phyloP scores from a whole-genome alignment of 2,797 vertebrate species.

The Pachyuromys duprasi region DNA sequence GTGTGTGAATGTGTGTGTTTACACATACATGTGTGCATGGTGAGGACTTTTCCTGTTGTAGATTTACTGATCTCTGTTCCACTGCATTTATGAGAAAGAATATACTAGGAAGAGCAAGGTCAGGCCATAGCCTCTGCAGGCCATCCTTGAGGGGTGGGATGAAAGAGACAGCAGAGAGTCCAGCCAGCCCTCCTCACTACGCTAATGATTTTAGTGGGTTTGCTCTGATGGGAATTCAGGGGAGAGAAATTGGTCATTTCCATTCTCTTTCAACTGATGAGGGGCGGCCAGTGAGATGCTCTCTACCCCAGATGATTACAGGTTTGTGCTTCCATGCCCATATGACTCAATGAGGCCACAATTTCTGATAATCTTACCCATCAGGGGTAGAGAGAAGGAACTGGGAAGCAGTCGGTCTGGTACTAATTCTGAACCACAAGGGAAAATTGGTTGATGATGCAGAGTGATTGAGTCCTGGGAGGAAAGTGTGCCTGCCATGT shows the following conservation, averaged over 20 bases:
- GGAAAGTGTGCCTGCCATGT: background rate
- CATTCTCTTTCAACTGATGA: constrained; percentile 64
- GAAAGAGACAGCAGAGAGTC: background rate
- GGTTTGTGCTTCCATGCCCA: constrained; percentile 33
- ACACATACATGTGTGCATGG: fast-evolving
- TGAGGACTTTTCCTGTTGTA: background rate
- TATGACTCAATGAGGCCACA: constrained; percentile 49
- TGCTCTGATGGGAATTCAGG: constrained; percentile 67
- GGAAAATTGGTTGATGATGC: constrained; percentile 72
- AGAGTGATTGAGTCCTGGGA: constrained; percentile 39
- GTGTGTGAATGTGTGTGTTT: background rate
- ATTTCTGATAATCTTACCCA: constrained; percentile 70
- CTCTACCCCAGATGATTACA: constrained; percentile 66
- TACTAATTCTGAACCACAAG: constrained; percentile 62
- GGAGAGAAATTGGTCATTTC: constrained; percentile 67
- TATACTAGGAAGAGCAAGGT: background rate
- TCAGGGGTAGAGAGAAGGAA: constrained; percentile 40
- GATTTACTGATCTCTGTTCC: background rate
- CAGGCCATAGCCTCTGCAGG: background rate
- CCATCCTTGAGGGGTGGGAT: background rate
- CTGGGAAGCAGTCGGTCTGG: constrained; percentile 34
- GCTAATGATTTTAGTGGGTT: constrained; percentile 61
- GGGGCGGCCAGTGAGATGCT: constrained; percentile 34
- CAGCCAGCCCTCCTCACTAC: constrained; percentile 44
- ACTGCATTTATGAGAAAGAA: background rate